A percentile compares a stretch with the other conserved stretches of the same genome.
These are phyloP conservation scores for Pangasius sanitwongsei DNA, from an alignment of 2,797 vertebrate genomes.

Conservation along the genomic window DNA sequence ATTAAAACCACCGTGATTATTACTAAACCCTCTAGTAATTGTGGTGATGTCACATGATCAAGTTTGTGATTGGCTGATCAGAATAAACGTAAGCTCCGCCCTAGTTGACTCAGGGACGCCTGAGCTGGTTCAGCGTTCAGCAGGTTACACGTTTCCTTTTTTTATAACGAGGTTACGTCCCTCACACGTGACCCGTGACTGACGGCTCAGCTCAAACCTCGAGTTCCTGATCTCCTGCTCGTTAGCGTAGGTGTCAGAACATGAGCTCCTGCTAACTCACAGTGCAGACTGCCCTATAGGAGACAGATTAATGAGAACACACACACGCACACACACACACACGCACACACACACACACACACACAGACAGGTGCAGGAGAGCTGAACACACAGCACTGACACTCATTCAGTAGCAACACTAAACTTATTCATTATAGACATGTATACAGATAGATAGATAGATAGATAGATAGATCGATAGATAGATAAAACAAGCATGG, in stretches of 20 bases:
- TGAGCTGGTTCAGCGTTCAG: neutral
- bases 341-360: constrained; percentile 1
- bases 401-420: neutral
- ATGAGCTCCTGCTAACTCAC: constrained; percentile 34
- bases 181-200: neutral
- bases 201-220: neutral
- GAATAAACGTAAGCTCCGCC: neutral
- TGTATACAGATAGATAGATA: neutral
- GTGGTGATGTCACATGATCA: neutral
- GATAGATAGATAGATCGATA: neutral
- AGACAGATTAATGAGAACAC: constrained; percentile 28
- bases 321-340: neutral
- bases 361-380: constrained; percentile 1
- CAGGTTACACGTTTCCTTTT: neutral
- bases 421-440: neutral
- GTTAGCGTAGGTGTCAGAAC: constrained; percentile 35
- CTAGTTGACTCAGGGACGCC: neutral
- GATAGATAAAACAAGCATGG: neutral
- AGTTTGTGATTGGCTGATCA: neutral
- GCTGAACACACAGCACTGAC: constrained; percentile 1
- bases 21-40: neutral
- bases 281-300: constrained; percentile 27
- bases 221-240: neutral
- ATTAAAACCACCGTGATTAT: neutral
- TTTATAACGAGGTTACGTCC: neutral